These are phyloP conservation scores for Pentalonia nigronervosa DNA, from an alignment of 1,140 invertebrate species.

Conservation along the genomic window DNA sequence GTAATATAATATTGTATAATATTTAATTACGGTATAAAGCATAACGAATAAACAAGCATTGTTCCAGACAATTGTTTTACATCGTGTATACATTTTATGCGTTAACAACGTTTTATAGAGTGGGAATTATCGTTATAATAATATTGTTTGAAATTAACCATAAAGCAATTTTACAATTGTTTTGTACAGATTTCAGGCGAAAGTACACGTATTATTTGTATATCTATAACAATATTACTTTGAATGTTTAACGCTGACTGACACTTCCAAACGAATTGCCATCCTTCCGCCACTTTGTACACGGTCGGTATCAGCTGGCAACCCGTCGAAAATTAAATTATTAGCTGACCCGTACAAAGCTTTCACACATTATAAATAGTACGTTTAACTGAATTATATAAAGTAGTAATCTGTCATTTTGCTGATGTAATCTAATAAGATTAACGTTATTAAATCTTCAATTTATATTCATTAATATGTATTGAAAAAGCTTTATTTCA, in stretches of 20 bases:
- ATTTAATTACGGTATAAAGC: not conserved
- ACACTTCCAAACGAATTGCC: not conserved
- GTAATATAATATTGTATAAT: not conserved
- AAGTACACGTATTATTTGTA: constrained; percentile 12
- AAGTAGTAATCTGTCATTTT: constrained; percentile 27
- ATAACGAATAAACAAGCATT: constrained; percentile 5
- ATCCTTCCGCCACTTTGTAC: not conserved
- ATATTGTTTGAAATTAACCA: not conserved
- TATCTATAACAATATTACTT: not conserved
- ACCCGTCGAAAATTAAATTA: constrained; percentile 21
- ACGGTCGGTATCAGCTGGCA: not conserved
- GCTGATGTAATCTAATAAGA: not conserved
- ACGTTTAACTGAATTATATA: constrained; percentile 29
- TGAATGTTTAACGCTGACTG: not conserved
- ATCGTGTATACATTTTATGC: not conserved
- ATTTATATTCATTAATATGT: constrained; percentile 14
- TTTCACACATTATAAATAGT: not conserved
- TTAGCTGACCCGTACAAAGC: constrained; percentile 3
- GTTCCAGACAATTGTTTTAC: not conserved
- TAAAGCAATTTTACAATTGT: not conserved
- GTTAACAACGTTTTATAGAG: not conserved
- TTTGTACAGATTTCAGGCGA: not conserved
- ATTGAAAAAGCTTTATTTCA: not conserved
- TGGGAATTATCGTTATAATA: not conserved
- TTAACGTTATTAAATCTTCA: constrained; percentile 16